Evolutionary conservation across 2,113 vertebrate genomes (phyloP).

Genomic region (Struthidea cinerea): DNA sequence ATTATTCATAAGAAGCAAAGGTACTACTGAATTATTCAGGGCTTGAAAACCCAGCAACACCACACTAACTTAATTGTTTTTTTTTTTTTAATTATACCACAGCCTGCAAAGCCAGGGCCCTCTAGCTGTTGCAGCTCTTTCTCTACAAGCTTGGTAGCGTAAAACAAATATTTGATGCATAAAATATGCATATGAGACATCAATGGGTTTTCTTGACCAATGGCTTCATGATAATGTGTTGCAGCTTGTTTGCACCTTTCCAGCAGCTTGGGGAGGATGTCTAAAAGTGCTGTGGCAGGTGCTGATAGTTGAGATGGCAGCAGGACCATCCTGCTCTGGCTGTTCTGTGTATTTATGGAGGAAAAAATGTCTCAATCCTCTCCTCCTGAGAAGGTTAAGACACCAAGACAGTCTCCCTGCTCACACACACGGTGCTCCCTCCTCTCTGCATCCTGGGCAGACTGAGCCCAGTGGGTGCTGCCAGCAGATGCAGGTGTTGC

Average conservation of each 20-base stretch:
- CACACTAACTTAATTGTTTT: not conserved
- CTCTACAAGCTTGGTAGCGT: not conserved
- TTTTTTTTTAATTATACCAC: not conserved
- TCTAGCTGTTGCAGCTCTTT: not conserved
- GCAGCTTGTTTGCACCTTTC: not conserved
- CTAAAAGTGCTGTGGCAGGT: not conserved
- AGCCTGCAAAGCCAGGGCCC: not conserved
- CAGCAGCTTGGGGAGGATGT: not conserved
- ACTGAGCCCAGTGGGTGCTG: not conserved
- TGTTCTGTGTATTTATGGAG: not conserved
- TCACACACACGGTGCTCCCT: accelerated
- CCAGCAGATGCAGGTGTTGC: not conserved
- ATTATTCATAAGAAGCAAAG: not conserved
- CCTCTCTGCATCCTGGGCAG: not conserved
- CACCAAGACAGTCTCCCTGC: not conserved
- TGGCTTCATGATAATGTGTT: not conserved
- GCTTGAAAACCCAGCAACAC: not conserved
- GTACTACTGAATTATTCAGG: not conserved
- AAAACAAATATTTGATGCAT: not conserved
- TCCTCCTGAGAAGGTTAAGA: not conserved
- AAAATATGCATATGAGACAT: not conserved
- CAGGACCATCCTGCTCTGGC: not conserved
- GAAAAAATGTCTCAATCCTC: not conserved
- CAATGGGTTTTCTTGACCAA: not conserved
- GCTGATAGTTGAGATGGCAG: not conserved